Conservation (phyloP, 64 coral and sea anemone species). For the Stylophora pistillata region DNA sequence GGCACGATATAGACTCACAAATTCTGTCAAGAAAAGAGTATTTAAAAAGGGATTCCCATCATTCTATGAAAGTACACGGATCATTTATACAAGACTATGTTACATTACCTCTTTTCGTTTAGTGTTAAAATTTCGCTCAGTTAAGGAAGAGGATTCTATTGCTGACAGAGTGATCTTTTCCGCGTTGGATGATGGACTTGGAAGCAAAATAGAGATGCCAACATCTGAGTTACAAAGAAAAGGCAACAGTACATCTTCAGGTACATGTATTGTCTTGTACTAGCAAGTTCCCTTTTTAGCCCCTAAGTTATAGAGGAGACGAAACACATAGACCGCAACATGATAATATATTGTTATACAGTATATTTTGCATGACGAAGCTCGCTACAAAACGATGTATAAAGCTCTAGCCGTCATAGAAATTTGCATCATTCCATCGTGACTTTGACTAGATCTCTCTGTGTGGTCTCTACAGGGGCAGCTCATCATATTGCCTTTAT, state of each 20-base stretch:
- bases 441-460: neutral
- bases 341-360: no score
- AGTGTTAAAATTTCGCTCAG: conserved; percentile 17
- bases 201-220: neutral
- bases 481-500: conserved; percentile 38
- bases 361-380: no score
- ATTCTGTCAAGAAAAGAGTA: no score
- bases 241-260: neutral
- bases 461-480: neutral
- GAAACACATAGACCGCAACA: no score
- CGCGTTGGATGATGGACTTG: neutral
- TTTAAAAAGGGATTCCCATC: no score
- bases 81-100: neutral
- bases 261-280: neutral
- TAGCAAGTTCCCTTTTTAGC: no score
- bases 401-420: no score
- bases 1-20: neutral
- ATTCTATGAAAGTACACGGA: no score
- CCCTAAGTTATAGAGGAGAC: no score
- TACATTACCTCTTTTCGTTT: neutral
- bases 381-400: no score
- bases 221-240: neutral
- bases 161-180: neutral
- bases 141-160: neutral
- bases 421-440: no score